Percentiles rank a stretch among this genome's conserved stretches.
phyloP scores from a whole-genome alignment of 2,888 invertebrate species.

The Sarcophaga carnaria region DNA sequence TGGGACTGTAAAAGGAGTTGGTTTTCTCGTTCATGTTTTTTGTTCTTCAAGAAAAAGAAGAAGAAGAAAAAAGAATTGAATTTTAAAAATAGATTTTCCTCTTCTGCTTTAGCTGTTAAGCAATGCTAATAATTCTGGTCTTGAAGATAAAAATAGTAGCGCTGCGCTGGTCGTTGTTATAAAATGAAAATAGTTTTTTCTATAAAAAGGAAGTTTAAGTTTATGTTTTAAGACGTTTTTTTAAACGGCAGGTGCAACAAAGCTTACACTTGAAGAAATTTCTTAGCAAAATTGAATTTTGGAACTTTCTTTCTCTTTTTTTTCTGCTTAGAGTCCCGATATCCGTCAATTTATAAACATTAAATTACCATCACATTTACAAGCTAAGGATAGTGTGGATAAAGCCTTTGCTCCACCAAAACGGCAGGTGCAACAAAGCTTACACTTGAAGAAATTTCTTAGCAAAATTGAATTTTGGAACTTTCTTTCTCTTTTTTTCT shows the following conservation, averaged over 20 bases:
- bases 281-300: too few species aligned
- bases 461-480: too few species aligned
- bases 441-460: constrained; percentile 45
- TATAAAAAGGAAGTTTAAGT: constrained; percentile 62
- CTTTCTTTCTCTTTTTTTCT: constrained; percentile 25
- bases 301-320: not conserved
- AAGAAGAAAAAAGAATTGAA: constrained; percentile 33
- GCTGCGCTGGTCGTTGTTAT: constrained; percentile 29
- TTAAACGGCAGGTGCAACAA: constrained; percentile 60
- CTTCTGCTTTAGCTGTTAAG: constrained; percentile 22
- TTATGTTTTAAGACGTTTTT: constrained; percentile 33
- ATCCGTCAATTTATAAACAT: constrained; percentile 71
- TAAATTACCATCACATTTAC: constrained; percentile 59
- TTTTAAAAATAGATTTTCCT: constrained; percentile 68
- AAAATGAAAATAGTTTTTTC: constrained; percentile 1
- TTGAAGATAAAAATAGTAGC: constrained; percentile 52
- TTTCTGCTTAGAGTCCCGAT: constrained; percentile 72
- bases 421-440: constrained; percentile 59
- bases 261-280: constrained; percentile 46
- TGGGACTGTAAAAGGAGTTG: too few species aligned
- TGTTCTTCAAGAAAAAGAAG: too few species aligned
- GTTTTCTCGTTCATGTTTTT: too few species aligned
- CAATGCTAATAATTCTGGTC: constrained; percentile 46
- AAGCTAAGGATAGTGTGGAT: constrained; percentile 57
- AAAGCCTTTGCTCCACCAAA: not conserved